Base-by-base conservation (phyloP, 2,113 vertebrate species). In the Vidua chalybeata region DNA sequence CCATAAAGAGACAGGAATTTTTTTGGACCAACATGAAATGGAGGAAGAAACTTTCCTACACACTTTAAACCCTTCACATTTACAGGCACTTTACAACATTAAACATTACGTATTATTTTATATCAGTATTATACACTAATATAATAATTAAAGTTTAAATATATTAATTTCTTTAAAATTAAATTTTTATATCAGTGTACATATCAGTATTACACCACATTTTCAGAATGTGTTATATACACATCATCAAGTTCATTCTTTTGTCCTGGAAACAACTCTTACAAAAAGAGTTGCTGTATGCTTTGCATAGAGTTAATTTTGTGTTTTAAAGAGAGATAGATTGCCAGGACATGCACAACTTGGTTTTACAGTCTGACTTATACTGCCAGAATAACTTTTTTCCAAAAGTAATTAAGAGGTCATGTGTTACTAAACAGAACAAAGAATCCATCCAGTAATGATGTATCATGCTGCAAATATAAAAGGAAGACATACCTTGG, bases 331-430 rank as follows among this genome's bases (percentile, higher is more conserved):
- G 1, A 7, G 87, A 88, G 86, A 79, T 4, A 90, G 39, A 78
- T 54, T 90, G 92, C 87, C 75, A 92, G 76, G 59, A 86, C 88
- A 88, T 13, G 82, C 37, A 94, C 48, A 80, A 59, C 54, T 93
- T 83, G 87, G 72, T 72, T 96, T 90, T 74, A 91, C 54, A 59
- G 45, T 59, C 35, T 80, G 43, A 67, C 45, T 83, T 91, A 55
- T 4, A 52, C 15, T 80, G 78, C 37, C 71, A 74, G 35, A 87
- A 37, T 27, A 77, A 85, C 45, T 81, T 84, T 89, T 74, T 84
- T 71, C 52, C 54, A 82, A 64, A 86, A 20, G 21, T 75, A 96
- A 92, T 96, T 87, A 93, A 93, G 45, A 89, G 56, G 51, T 69
- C 74, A 79, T 26, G 23, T 86, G 37, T 75, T 89, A 91, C 78